Base-by-base conservation (phyloP, 1,140 invertebrate species). In the Lethrus apterus region DNA sequence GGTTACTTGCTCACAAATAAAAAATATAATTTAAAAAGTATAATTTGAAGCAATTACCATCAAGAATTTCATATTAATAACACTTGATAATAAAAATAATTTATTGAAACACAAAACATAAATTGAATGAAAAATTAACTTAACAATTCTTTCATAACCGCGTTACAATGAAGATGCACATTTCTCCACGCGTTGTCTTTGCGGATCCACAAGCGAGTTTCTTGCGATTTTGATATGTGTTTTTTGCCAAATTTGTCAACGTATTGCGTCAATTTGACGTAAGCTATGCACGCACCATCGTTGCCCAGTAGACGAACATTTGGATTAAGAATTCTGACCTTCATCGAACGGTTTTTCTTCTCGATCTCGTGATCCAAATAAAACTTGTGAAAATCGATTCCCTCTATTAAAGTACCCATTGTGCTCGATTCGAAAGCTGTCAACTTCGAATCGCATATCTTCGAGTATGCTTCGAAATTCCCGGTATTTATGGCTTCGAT, bases 331-430 rank as follows among this genome's bases (percentile, higher is more conserved):
- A 42, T 21, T 4, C 40, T 11, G 18, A 42, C 29, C 17, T 42
- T 42, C 11, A 42, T 26, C 19, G n/a, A n/a, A n/a, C n/a, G 21
- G 21, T 21, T 42, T 42, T 21, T 17, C 8, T 17, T 42, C 29
- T n/a, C 10, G 10, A 9, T 23, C n/a, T n/a, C n/a, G n/a, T n/a
- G n/a, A 42, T 42, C 40, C 15, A 42, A 42, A 15, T 21, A 10
- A 17, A 23, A 42, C n/a, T 42, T 42, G 15, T 42, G 40, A 26
- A 26, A 42, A 42, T 42, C 40, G 40, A 42, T 29, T 14, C 40
- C 40, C 17, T 42, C 40, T 11, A 42, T 42, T 26, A 42, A 17
- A 29, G 24, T 42, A 14, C 40, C 40, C 21, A 42, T 24, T 8
- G 40, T 23, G 24, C 29, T 24, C 9, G 40, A 24, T 29, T 42